Conservation (phyloP, 2,797 vertebrate species). For the Scolopax bukidnonensis region DNA sequence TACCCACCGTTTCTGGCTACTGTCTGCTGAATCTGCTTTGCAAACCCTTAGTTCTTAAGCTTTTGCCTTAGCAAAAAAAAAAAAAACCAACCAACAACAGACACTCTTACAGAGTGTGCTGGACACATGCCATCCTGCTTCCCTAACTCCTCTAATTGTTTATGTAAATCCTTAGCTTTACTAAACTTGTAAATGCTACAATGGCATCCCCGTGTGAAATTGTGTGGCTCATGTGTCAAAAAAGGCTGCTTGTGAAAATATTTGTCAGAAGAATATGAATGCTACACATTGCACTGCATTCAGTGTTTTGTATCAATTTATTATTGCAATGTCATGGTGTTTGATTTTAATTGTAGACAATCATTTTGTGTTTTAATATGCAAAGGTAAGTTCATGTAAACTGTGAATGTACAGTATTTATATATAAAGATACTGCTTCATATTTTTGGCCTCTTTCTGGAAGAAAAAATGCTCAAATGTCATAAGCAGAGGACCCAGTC, state of each 20-base stretch:
- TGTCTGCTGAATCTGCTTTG: conserved; percentile 84
- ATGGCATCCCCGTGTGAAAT: conserved; percentile 76
- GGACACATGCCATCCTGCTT: conserved; percentile 76
- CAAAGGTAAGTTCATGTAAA: conserved; percentile 80
- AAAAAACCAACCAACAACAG: neutral
- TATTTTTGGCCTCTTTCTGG: conserved; percentile 18
- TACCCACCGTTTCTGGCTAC: conserved; percentile 80
- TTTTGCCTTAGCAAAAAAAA: conserved; percentile 73
- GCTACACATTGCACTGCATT: conserved; percentile 78
- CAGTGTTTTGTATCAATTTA: conserved; percentile 70
- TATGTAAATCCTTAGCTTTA: conserved; percentile 76
- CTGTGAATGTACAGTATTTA: conserved; percentile 42
- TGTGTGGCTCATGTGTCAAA: conserved; percentile 83
- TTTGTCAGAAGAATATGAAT: conserved; percentile 77
- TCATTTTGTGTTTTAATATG: conserved; percentile 72
- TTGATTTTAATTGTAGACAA: conserved; percentile 74
- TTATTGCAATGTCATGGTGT: conserved; percentile 72
- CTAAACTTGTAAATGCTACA: conserved; percentile 74
- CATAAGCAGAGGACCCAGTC: neutral
- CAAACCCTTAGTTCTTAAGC: conserved; percentile 79
- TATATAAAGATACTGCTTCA: conserved; percentile 24
- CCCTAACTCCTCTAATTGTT: conserved; percentile 65
- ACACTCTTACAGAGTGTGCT: conserved; percentile 62
- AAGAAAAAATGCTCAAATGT: neutral
- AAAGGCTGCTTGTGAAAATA: conserved; percentile 82